Evolutionary conservation across 2,888 invertebrate species (phyloP).

Genomic region (Lithophane socia): DNA sequence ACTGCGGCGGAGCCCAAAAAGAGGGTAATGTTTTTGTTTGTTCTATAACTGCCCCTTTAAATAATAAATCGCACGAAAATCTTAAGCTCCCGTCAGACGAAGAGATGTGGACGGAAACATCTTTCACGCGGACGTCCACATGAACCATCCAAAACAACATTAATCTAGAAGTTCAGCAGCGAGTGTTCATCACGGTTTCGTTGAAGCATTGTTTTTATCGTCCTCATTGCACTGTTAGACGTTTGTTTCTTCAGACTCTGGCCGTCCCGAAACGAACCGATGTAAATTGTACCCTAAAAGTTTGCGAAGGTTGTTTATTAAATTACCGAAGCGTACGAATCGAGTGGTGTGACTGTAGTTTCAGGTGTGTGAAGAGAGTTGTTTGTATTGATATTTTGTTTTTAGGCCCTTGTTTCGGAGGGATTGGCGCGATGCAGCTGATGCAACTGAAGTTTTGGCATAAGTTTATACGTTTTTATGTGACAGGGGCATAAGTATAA

Average conservation of each 20-base stretch:
- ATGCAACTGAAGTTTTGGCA: neutral
- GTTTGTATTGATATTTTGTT: slow-evolving; percentile 28
- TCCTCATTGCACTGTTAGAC: slow-evolving; percentile 58
- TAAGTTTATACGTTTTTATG: neutral
- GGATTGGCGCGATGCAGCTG: neutral
- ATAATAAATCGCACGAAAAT: slow-evolving; percentile 25
- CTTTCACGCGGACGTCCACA: slow-evolving; percentile 30
- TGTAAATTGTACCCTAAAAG: slow-evolving; percentile 75
- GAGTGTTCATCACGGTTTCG: slow-evolving; percentile 51
- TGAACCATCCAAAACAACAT: slow-evolving; percentile 62
- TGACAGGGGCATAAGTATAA: neutral
- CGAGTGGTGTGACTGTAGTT: slow-evolving; percentile 57
- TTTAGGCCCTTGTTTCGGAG: neutral
- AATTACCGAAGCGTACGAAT: slow-evolving; percentile 70
- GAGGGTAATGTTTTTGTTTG: neutral
- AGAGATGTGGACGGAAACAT: slow-evolving; percentile 13
- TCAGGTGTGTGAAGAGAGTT: slow-evolving; percentile 12
- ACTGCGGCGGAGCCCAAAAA: no score
- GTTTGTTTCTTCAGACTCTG: slow-evolving; percentile 64
- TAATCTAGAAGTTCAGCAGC: slow-evolving; percentile 57
- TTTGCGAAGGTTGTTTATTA: slow-evolving; percentile 75
- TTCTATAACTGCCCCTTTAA: slow-evolving; percentile 6
- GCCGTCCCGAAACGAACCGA: slow-evolving; percentile 60
- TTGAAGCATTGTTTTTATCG: slow-evolving; percentile 61
- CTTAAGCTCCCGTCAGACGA: neutral